phyloP scores from a whole-genome alignment of 2,888 invertebrate species.

The Octodonta nipae region DNA sequence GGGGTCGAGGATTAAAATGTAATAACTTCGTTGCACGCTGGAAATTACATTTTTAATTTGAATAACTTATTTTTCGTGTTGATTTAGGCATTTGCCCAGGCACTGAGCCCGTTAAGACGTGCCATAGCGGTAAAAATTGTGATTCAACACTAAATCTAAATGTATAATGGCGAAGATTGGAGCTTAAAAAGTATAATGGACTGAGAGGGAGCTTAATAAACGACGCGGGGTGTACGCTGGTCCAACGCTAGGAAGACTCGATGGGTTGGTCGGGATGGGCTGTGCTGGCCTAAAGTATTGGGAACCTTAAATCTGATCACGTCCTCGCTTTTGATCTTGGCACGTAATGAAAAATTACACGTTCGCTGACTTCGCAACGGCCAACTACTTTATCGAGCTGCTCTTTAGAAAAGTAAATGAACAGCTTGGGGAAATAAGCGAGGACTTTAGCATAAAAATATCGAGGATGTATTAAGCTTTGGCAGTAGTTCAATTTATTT shows the following conservation, averaged over 20 bases:
- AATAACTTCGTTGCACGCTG: conserved; percentile 36
- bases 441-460: too few species aligned
- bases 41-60: conserved; percentile 59
- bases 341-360: conserved; percentile 58
- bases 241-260: conserved; percentile 15
- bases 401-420: too few species aligned
- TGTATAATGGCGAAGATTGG: conserved; percentile 60
- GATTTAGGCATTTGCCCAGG: conserved; percentile 49
- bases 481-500: too few species aligned
- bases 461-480: too few species aligned
- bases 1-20: conserved; percentile 38
- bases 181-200: conserved; percentile 61
- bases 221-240: conserved; percentile 11
- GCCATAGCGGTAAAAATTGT: conserved; percentile 58
- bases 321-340: conserved; percentile 45
- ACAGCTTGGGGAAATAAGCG: too few species aligned
- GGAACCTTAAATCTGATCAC: conserved; percentile 37
- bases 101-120: conserved; percentile 47
- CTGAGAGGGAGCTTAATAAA: conserved; percentile 18
- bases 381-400: conserved; percentile 11
- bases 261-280: too few species aligned
- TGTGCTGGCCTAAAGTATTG: too few species aligned
- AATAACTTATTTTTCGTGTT: conserved; percentile 60
- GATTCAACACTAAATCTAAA: conserved; percentile 58
- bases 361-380: conserved; percentile 19